A percentile compares a stretch with the other conserved stretches of the same genome.
Conservation (phyloP, 2,113 vertebrate species). For the Sclerurus mexicanus region DNA sequence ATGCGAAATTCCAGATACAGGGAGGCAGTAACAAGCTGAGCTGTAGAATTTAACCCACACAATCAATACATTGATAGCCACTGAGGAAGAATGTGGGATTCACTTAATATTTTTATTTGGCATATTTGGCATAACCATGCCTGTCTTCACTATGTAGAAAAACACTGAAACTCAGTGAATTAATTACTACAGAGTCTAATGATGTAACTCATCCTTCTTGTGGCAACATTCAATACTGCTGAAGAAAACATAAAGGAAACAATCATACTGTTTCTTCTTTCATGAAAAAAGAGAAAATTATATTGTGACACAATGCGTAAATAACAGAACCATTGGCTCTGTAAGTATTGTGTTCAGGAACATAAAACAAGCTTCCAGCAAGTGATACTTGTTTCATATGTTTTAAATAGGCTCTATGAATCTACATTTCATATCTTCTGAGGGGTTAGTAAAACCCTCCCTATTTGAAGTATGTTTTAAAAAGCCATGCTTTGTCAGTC, state of each 20-base stretch:
- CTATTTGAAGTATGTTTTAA: neutral
- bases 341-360: neutral
- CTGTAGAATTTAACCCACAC: neutral
- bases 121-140: neutral
- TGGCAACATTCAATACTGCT: neutral
- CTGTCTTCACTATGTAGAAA: neutral
- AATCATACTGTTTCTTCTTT: conserved; percentile 9
- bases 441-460: neutral
- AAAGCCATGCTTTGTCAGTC: neutral
- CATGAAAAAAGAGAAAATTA: conserved; percentile 15
- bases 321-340: neutral
- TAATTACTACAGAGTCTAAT: neutral
- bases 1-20: neutral
- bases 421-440: neutral
- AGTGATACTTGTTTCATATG: neutral
- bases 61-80: neutral
- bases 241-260: conserved; percentile 34
- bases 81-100: neutral
- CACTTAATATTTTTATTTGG: neutral
- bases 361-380: neutral
- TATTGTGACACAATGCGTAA: neutral
- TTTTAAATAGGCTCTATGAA: conserved; percentile 8
- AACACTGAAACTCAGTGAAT: conserved; percentile 19
- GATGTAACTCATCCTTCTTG: conserved; percentile 18
- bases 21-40: neutral